Percentiles rank a stretch among this genome's conserved stretches.
Conservation (phyloP, 1,140 invertebrate genomes). For the Halictus rubicundus region DNA sequence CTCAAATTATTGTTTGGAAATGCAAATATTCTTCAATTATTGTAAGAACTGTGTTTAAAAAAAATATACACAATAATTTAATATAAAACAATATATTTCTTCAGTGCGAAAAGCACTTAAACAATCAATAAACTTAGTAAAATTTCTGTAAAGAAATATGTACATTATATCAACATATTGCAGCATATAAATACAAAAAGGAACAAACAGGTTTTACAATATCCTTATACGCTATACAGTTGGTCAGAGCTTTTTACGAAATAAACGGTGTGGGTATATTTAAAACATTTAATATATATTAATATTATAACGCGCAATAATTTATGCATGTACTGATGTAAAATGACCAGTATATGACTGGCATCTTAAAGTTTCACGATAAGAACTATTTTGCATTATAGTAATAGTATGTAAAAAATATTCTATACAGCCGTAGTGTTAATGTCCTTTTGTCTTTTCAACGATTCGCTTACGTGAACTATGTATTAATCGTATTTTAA, state of each 20-base stretch:
- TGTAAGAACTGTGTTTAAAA: not conserved
- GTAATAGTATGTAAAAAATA: not conserved
- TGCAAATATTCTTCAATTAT: not conserved
- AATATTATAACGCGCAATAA: not conserved
- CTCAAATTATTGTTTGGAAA: not conserved
- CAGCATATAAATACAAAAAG: conserved; percentile 28
- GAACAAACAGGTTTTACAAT: conserved; percentile 16
- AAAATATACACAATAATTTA: not conserved
- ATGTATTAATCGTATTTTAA: not conserved
- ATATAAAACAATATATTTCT: conserved; percentile 45
- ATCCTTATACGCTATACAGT: conserved; percentile 2
- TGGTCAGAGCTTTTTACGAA: not conserved
- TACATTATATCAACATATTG: conserved; percentile 14
- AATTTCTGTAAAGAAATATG: conserved; percentile 32
- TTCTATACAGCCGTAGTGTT: not conserved
- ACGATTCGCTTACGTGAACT: not conserved
- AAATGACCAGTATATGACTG: not conserved
- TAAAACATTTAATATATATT: conserved; percentile 2
- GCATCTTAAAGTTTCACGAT: not conserved
- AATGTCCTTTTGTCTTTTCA: not conserved
- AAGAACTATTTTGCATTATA: conserved; percentile 8
- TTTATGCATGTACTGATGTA: not conserved
- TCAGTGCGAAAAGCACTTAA: conserved; percentile 1
- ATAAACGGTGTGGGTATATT: not conserved
- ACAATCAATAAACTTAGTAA: conserved; percentile 22